Conservation (phyloP, 1,140 invertebrate genomes). For the Drosophila pectinifera region DNA sequence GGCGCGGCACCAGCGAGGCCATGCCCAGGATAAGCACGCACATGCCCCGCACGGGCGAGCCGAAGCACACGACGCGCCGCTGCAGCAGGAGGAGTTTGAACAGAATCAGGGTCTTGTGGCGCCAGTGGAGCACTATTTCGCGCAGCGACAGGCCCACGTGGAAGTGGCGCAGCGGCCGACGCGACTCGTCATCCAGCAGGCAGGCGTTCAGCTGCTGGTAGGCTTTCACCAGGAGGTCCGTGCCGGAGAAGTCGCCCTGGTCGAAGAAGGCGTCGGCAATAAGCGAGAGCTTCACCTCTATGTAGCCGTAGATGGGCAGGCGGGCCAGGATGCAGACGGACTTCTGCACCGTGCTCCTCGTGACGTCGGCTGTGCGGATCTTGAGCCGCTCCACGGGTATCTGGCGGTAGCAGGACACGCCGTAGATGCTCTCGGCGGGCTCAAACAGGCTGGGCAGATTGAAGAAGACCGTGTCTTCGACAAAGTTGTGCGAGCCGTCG, state of each 20-base stretch:
- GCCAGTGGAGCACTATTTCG: constrained; percentile 87
- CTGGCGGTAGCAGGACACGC: constrained; percentile 98
- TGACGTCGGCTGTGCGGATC: constrained; percentile 98
- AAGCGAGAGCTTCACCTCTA: constrained; percentile 97
- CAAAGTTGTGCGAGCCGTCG: constrained; percentile 99
- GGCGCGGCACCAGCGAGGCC: constrained; percentile 95
- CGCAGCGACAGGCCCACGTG: constrained; percentile 80
- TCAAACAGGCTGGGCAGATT: constrained; percentile 95
- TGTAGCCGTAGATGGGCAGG: constrained; percentile 95
- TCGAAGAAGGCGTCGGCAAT: constrained; percentile 99
- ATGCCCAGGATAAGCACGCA: constrained; percentile 95
- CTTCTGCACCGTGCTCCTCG: constrained; percentile 97
- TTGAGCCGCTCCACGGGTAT: constrained; percentile 98
- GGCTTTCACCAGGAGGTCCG: constrained; percentile 95
- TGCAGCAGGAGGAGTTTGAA: constrained; percentile 98
- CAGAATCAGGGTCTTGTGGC: constrained; percentile 95
- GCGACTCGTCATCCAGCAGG: constrained; percentile 87
- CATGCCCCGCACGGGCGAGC: constrained; percentile 95
- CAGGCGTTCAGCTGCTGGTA: constrained; percentile 96
- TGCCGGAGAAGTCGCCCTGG: constrained; percentile 96
- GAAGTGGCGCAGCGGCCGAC: constrained; percentile 86
- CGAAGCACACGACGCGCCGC: constrained; percentile 95
- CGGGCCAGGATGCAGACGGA: constrained; percentile 94
- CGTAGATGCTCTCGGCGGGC: constrained; percentile 94
- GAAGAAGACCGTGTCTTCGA: constrained; percentile 98